Conservation (phyloP, 2,888 invertebrate genomes). For the Rhagium mordax region DNA sequence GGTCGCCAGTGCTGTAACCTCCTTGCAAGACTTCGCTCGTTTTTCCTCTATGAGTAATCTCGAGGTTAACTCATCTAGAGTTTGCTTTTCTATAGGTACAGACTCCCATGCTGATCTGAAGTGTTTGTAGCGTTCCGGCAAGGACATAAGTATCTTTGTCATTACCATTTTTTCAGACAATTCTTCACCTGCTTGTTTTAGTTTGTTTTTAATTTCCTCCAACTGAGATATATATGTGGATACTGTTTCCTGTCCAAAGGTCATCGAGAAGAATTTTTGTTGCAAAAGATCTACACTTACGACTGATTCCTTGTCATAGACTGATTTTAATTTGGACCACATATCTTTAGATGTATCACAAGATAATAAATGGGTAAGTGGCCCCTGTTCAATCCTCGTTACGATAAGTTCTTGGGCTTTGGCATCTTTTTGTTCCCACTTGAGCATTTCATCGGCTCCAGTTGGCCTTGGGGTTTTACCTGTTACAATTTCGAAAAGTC, state of each 20-base stretch:
- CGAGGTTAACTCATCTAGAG: constrained; percentile 47
- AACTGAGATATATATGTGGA: constrained; percentile 36
- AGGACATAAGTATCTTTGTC: constrained; percentile 46
- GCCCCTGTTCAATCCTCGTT: constrained; percentile 46
- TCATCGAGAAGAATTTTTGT: no score
- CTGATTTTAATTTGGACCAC: constrained; percentile 49
- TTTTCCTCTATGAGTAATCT: constrained; percentile 46
- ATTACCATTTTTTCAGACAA: constrained; percentile 49
- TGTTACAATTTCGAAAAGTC: constrained; percentile 25
- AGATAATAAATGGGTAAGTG: constrained; percentile 45
- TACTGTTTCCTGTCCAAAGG: constrained; percentile 17
- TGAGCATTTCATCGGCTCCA: constrained; percentile 11
- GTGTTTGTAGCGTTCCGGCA: constrained; percentile 45
- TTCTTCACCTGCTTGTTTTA: constrained; percentile 43
- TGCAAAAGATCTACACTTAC: no score
- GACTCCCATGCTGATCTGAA: constrained; percentile 49
- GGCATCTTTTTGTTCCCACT: constrained; percentile 47
- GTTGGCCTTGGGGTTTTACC: constrained; percentile 18
- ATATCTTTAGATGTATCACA: constrained; percentile 44
- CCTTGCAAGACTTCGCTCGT: constrained; percentile 34
- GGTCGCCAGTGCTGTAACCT: constrained; percentile 33
- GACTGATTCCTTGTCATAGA: no score
- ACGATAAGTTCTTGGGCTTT: constrained; percentile 52
- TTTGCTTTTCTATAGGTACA: constrained; percentile 52
- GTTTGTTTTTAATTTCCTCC: constrained; percentile 46